Evolutionary conservation across 2,888 invertebrate species (phyloP).

Genomic region (Phyto melanocephala): DNA sequence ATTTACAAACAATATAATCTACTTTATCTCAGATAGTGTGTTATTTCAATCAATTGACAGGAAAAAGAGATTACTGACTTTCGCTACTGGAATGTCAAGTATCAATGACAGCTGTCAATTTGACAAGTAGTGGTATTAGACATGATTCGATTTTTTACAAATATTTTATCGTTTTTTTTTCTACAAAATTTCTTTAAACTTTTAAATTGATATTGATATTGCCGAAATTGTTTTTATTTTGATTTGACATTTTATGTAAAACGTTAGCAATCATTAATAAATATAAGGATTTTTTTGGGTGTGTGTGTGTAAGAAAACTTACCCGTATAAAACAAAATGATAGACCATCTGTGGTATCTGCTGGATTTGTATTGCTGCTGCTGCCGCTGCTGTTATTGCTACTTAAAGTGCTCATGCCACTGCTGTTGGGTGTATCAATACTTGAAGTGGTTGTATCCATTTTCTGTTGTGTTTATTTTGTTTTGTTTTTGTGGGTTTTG

Average conservation of each 20-base stretch:
- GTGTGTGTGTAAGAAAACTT: slow-evolving; percentile 44
- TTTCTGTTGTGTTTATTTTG: neutral
- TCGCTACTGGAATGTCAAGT: slow-evolving; percentile 41
- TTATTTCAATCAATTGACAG: slow-evolving; percentile 25
- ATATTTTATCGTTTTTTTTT: neutral
- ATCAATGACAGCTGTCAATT: slow-evolving; percentile 46
- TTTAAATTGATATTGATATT: neutral
- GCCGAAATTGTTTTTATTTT: too few species aligned
- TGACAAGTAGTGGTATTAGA: slow-evolving; percentile 12
- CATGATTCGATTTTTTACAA: neutral
- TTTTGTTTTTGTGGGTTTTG: slow-evolving; percentile 4
- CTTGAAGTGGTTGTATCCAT: slow-evolving; percentile 59
- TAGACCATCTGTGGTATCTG: slow-evolving; percentile 62
- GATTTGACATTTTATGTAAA: neutral
- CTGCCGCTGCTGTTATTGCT: slow-evolving; percentile 63
- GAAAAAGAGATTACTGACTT: slow-evolving; percentile 33
- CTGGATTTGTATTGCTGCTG: slow-evolving; percentile 50
- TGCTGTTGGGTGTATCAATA: slow-evolving; percentile 57
- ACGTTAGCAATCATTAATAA: neutral
- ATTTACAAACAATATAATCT: neutral
- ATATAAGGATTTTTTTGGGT: neutral
- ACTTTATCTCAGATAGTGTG: neutral
- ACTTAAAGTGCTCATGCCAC: slow-evolving; percentile 61
- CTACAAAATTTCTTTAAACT: neutral
- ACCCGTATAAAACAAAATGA: slow-evolving; percentile 67